Evolutionary conservation across 53 echinoderm and acorn worm genomes (phyloP).

Genomic region (Astropecten irregularis): DNA sequence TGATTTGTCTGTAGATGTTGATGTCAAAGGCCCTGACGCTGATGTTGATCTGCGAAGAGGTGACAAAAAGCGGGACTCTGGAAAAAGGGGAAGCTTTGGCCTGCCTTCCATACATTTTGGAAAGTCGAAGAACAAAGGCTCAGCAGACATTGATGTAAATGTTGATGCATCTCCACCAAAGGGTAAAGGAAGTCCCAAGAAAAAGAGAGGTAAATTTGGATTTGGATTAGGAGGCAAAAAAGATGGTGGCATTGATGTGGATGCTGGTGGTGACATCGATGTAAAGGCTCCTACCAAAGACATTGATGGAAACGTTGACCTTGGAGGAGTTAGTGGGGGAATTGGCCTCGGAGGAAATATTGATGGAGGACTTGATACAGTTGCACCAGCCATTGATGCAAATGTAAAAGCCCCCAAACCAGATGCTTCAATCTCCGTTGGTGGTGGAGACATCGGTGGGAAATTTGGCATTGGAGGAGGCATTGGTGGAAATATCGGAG

Average conservation of each 20-base stretch:
- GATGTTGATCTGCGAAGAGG: constrained; percentile 17
- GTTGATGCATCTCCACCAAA: constrained; percentile 48
- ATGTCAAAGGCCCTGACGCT: constrained; percentile 14
- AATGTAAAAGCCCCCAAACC: constrained; percentile 40
- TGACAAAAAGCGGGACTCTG: constrained; percentile 28
- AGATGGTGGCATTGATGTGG: constrained; percentile 49
- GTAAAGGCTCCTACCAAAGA: constrained; percentile 55
- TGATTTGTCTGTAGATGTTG: constrained; percentile 47
- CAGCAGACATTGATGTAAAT: constrained; percentile 47
- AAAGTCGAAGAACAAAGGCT: constrained; percentile 25
- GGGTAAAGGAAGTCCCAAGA: constrained; percentile 51
- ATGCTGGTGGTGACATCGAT: constrained; percentile 44
- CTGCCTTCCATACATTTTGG: constrained; percentile 52
- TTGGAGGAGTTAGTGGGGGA: neutral
- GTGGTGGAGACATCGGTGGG: constrained; percentile 17
- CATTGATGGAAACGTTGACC: too few relatives aligned
- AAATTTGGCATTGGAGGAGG: constrained; percentile 32
- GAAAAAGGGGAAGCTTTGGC: constrained; percentile 22
- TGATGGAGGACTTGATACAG: constrained; percentile 36
- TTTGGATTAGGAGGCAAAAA: constrained; percentile 57
- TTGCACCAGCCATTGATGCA: neutral
- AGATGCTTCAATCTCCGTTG: constrained; percentile 28
- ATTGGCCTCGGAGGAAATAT: neutral
- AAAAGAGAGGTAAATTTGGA: constrained; percentile 64
- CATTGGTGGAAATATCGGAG: constrained; percentile 6